phyloP scores from a whole-genome alignment of 1,140 invertebrate species.

The Periplaneta americana region DNA sequence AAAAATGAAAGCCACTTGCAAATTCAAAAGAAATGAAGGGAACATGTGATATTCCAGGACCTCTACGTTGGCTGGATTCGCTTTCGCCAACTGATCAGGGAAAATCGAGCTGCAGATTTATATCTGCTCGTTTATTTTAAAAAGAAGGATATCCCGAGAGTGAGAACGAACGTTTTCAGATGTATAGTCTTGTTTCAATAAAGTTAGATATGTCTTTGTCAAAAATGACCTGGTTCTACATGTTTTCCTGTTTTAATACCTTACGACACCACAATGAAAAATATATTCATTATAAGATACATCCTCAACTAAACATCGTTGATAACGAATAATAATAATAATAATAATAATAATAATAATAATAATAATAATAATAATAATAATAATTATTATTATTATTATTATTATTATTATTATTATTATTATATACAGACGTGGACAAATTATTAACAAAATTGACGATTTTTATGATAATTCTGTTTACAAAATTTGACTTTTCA shows the following conservation, averaged over 20 bases:
- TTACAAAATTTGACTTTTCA: no score
- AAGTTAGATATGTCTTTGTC: not conserved
- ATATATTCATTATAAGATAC: not conserved
- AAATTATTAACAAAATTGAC: no score
- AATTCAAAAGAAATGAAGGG: not conserved
- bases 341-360: no score
- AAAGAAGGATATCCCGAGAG: not conserved
- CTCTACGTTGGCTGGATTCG: not conserved
- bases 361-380: no score
- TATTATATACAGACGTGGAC: no score
- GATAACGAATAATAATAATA: no score
- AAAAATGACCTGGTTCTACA: not conserved
- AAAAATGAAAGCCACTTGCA: no score
- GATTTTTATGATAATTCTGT: no score
- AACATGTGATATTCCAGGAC: not conserved
- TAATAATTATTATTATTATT: no score
- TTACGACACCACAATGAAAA: not conserved
- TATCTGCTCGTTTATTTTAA: not conserved
- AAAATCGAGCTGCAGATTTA: not conserved
- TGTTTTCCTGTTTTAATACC: not conserved
- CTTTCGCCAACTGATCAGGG: not conserved
- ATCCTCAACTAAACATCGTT: not conserved
- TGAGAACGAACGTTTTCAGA: not conserved
- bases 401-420: no score
- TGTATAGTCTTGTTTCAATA: not conserved